Percentiles rank a stretch among this genome's conserved stretches.
Conservation (phyloP, 2,888 invertebrate genomes). For the Hemicrepidius hirtus region DNA sequence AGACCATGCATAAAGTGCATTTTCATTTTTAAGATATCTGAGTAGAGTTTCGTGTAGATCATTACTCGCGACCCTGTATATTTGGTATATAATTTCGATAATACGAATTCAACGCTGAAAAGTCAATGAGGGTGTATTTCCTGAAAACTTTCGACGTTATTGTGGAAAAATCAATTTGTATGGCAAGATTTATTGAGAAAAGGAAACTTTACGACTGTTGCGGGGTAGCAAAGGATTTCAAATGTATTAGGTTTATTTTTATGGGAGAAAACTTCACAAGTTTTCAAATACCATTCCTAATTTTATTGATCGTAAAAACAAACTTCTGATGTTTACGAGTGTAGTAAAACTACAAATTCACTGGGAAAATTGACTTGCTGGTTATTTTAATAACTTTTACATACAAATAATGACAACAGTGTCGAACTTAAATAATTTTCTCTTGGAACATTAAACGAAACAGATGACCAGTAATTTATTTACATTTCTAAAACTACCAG, state of each 20-base stretch:
- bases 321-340: conserved; percentile 25
- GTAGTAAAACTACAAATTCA: conserved; percentile 24
- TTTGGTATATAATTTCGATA: no score
- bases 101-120: no score
- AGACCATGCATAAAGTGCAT: no score
- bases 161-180: conserved; percentile 2
- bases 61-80: no score
- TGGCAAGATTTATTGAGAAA: background rate
- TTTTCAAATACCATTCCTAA: conserved; percentile 33
- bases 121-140: no score
- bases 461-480: conserved; percentile 1
- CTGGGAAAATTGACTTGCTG: conserved; percentile 15
- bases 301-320: conserved; percentile 32
- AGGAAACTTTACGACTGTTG: conserved; percentile 15
- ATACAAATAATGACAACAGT: background rate
- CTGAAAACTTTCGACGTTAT: background rate
- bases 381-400: conserved; percentile 9
- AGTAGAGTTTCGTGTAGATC: no score
- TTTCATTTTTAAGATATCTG: no score
- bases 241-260: conserved; percentile 11
- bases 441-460: background rate
- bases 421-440: background rate
- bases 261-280: conserved; percentile 11
- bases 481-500: conserved; percentile 14
- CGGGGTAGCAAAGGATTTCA: conserved; percentile 4